Conservation (phyloP, 2,888 invertebrate species). For the Pachydiplax longipennis region DNA sequence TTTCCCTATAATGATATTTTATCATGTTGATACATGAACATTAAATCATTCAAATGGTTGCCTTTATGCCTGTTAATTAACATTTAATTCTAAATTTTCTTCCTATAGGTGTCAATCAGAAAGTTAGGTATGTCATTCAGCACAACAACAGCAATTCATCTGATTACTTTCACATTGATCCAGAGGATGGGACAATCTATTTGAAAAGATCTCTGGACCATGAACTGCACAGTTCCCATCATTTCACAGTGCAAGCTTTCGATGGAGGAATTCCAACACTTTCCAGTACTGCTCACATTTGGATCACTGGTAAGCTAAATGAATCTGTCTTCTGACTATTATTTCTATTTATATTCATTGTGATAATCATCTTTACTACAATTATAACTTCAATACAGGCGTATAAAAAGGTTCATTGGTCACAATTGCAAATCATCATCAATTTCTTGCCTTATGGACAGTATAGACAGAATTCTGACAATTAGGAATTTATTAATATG, state of each 20-base stretch:
- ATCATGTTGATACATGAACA: not conserved
- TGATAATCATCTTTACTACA: too few species aligned
- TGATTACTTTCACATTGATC: conserved; percentile 79
- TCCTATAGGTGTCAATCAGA: conserved; percentile 67
- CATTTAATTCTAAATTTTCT: not conserved
- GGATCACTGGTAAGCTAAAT: conserved; percentile 71
- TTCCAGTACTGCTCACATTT: conserved; percentile 81
- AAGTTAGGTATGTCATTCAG: conserved; percentile 74
- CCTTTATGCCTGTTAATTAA: conserved; percentile 50
- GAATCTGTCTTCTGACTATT: not conserved
- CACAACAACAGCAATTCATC: conserved; percentile 69
- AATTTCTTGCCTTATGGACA: too few species aligned
- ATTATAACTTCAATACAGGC: too few species aligned
- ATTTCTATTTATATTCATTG: too few species aligned
- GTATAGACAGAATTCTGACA: too few species aligned
- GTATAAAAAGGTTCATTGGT: too few species aligned
- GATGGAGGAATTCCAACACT: conserved; percentile 87
- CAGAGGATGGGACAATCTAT: conserved; percentile 77
- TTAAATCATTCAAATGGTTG: not conserved
- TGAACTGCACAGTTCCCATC: conserved; percentile 75
- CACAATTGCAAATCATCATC: too few species aligned
- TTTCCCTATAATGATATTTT: not conserved
- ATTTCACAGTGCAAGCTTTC: conserved; percentile 79
- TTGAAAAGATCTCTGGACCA: conserved; percentile 82
- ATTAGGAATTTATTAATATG: too few species aligned